Percentiles rank a stretch among this genome's conserved stretches.
phyloP scores from a whole-genome alignment of 1,140 invertebrate genomes.

The Lepidotrigona ventralis region DNA sequence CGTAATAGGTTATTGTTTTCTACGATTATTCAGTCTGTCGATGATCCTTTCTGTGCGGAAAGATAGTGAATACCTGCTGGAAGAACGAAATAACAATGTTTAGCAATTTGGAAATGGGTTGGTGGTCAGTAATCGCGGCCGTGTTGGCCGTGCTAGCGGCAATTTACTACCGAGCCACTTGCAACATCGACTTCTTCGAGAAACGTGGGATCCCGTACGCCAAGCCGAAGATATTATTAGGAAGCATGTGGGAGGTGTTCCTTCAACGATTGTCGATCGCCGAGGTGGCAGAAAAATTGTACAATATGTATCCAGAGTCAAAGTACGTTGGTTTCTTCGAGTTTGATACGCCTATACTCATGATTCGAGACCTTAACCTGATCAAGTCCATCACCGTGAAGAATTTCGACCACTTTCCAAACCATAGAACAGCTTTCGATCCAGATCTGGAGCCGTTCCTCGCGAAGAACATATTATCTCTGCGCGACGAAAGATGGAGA shows the following conservation, averaged over 20 bases:
- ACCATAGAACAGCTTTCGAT: conserved; percentile 70
- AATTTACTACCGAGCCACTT: conserved; percentile 12
- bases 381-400: conserved; percentile 69
- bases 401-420: conserved; percentile 70
- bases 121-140: not conserved
- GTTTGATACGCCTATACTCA: conserved; percentile 61
- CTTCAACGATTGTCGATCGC: not conserved
- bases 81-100: not conserved
- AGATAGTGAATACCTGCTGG: no score
- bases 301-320: conserved; percentile 37
- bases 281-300: not conserved
- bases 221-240: not conserved
- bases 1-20: not conserved
- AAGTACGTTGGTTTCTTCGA: conserved; percentile 67
- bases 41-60: not conserved
- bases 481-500: conserved; percentile 72
- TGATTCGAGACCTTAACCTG: conserved; percentile 73
- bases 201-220: conserved; percentile 14
- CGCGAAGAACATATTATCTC: conserved; percentile 67
- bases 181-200: conserved; percentile 2
- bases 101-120: not conserved
- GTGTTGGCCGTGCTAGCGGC: not conserved
- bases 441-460: conserved; percentile 67
- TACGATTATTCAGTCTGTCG: not conserved
- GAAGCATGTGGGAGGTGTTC: conserved; percentile 3